These are phyloP conservation scores for Syritta pipiens DNA, from an alignment of 2,888 invertebrate genomes.

Conservation along the genomic window DNA sequence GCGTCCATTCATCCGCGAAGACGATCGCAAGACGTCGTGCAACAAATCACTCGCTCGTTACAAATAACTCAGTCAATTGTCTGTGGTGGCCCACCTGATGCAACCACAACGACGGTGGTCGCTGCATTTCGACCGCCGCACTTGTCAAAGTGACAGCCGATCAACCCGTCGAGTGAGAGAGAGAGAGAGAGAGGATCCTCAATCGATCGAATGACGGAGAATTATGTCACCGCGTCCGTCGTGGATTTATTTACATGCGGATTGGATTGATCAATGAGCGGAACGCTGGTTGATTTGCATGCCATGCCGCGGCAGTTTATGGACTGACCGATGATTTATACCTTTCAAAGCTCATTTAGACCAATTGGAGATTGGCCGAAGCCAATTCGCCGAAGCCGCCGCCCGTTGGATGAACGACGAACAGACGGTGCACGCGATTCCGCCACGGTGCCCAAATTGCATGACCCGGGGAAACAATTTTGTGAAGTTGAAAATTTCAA, in stretches of 20 bases:
- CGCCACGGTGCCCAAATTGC: conserved; percentile 39
- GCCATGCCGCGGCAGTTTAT: not conserved
- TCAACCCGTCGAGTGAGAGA: no score
- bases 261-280: no score
- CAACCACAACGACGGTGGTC: conserved; percentile 47
- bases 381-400: no score
- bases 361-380: conserved; percentile 21
- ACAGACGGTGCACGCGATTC: no score
- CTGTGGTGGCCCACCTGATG: conserved; percentile 41
- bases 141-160: conserved; percentile 63
- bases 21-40: no score
- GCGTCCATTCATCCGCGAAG: no score
- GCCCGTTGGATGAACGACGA: no score
- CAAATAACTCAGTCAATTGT: conserved; percentile 47
- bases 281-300: no score
- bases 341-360: conserved; percentile 30
- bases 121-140: conserved; percentile 40
- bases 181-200: no score
- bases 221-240: conserved; percentile 61
- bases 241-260: no score
- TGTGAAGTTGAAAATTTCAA: no score
- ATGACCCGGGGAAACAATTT: conserved; percentile 59
- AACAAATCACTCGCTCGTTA: conserved; percentile 43
- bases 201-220: conserved; percentile 48
- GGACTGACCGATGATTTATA: conserved; percentile 7